A percentile compares a stretch with the other conserved stretches of the same genome.
Conservation (phyloP, 2,888 invertebrate genomes). For the Agriopis marginaria region DNA sequence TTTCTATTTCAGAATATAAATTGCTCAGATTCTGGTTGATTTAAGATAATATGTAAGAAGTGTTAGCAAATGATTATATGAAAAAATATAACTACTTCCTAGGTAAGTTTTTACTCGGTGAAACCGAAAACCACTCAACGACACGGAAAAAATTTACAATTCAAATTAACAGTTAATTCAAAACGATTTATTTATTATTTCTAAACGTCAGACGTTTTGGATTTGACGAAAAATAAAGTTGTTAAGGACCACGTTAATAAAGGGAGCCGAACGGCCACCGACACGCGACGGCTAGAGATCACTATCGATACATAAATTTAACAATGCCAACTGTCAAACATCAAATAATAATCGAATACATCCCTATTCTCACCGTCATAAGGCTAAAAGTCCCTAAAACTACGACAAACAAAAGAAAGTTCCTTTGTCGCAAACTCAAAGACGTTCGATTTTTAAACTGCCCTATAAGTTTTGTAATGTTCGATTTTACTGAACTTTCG, state of each 20-base stretch:
- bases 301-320: slow-evolving; percentile 70
- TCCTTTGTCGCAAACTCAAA: slow-evolving; percentile 47
- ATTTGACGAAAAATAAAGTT: slow-evolving; percentile 79
- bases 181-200: slow-evolving; percentile 67
- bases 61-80: not conserved
- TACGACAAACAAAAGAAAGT: slow-evolving; percentile 37
- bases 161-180: slow-evolving; percentile 70
- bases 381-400: slow-evolving; percentile 33
- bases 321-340: slow-evolving; percentile 57
- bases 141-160: slow-evolving; percentile 75
- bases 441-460: slow-evolving; percentile 68
- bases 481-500: slow-evolving; percentile 28
- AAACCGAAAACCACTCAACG: slow-evolving; percentile 40
- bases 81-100: not conserved
- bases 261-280: slow-evolving; percentile 60
- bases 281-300: slow-evolving; percentile 76
- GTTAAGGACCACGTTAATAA: slow-evolving; percentile 67
- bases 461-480: slow-evolving; percentile 39
- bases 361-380: slow-evolving; percentile 51
- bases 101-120: not conserved
- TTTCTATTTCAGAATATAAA: not conserved
- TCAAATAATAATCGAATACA: slow-evolving; percentile 48
- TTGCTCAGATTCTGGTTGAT: not conserved
- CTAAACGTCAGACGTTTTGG: slow-evolving; percentile 61
- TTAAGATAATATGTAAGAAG: not conserved